Evolutionary conservation across 2,888 invertebrate species (phyloP).

Genomic region (Meghimatium bilineatum): DNA sequence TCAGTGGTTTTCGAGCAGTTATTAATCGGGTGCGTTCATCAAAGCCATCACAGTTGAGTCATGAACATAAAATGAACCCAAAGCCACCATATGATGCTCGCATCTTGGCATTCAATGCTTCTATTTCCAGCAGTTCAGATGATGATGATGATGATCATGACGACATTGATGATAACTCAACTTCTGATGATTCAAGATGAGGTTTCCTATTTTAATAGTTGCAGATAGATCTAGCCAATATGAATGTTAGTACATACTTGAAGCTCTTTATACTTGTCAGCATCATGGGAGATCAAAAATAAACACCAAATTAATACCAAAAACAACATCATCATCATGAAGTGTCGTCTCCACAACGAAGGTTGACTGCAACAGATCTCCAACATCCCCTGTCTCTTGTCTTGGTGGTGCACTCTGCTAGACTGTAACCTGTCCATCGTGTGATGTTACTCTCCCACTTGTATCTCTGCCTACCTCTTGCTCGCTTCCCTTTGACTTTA

Average conservation of each 20-base stretch:
- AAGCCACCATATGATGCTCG: slow-evolving; percentile 54
- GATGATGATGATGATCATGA: slow-evolving; percentile 48
- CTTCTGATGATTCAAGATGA: slow-evolving; percentile 48
- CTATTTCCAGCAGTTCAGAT: slow-evolving; percentile 51
- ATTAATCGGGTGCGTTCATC: slow-evolving; percentile 57
- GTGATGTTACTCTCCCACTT: too few relatives aligned
- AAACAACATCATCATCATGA: too few relatives aligned
- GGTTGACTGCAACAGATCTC: too few relatives aligned
- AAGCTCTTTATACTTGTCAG: not conserved
- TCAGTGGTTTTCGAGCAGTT: slow-evolving; percentile 42
- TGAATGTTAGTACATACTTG: not conserved
- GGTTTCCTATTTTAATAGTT: not conserved
- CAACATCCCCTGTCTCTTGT: too few relatives aligned
- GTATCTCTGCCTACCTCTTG: too few relatives aligned
- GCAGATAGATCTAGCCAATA: not conserved
- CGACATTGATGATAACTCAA: slow-evolving; percentile 50
- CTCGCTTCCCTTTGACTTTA: too few relatives aligned
- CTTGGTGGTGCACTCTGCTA: too few relatives aligned
- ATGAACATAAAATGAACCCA: slow-evolving; percentile 54
- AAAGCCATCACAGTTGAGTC: slow-evolving; percentile 57
- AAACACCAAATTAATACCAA: too few relatives aligned
- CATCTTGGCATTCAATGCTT: slow-evolving; percentile 50
- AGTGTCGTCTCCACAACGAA: too few relatives aligned
- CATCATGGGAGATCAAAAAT: too few relatives aligned
- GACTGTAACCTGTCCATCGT: too few relatives aligned